Conservation (phyloP, 2,113 vertebrate species). For the Cromileptes altivelis region DNA sequence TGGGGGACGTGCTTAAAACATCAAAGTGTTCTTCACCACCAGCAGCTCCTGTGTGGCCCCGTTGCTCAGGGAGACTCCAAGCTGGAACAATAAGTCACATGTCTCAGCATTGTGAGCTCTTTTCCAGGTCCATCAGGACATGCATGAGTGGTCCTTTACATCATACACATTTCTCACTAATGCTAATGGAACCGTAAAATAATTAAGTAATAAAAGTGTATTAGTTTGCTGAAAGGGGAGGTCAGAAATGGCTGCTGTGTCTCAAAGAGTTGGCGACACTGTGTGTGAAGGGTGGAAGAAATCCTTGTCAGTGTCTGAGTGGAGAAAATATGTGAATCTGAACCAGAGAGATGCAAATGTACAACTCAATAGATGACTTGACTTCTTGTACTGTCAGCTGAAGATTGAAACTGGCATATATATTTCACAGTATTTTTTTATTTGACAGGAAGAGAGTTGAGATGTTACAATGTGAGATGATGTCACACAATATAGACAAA, state of each 20-base stretch:
- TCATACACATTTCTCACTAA: conserved; percentile 22
- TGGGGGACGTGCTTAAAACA: not conserved
- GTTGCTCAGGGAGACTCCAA: conserved; percentile 66
- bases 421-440: not conserved
- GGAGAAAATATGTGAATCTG: not conserved
- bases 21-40: conserved; percentile 1
- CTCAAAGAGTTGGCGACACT: conserved; percentile 9
- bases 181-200: conserved; percentile 41
- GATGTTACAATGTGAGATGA: not conserved
- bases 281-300: not conserved
- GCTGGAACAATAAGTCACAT: conserved; percentile 53
- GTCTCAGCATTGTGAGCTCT: conserved; percentile 37
- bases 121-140: conserved; percentile 22
- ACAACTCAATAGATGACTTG: not conserved
- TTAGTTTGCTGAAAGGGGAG: conserved; percentile 4
- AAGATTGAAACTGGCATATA: not conserved
- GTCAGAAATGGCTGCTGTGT: not conserved
- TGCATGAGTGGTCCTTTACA: conserved; percentile 55
- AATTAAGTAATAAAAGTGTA: conserved; percentile 47
- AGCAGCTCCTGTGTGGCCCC: conserved; percentile 55
- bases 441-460: not conserved
- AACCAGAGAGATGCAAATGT: not conserved
- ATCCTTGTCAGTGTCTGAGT: not conserved
- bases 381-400: not conserved
- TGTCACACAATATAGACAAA: not conserved